Conservation (phyloP, 2,888 invertebrate species). For the Drosophila setosimentum region DNA sequence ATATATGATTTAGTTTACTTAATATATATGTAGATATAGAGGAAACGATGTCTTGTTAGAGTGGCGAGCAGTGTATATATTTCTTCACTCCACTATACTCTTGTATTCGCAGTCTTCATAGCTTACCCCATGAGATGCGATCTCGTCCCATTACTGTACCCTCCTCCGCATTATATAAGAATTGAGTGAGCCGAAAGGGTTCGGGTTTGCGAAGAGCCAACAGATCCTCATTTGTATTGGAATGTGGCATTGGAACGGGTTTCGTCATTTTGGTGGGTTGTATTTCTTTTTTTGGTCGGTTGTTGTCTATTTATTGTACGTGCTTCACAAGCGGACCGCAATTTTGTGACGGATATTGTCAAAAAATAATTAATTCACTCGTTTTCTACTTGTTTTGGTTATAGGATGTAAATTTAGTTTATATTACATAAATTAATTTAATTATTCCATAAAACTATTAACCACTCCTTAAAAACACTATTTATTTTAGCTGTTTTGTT, state of each 20-base stretch:
- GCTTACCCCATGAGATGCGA: constrained; percentile 89
- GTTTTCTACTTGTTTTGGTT: constrained; percentile 1
- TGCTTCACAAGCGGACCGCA: constrained; percentile 32
- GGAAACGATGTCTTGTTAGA: not conserved
- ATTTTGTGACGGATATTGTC: not conserved
- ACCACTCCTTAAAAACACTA: not conserved
- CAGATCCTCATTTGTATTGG: constrained; percentile 79
- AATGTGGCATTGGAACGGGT: constrained; percentile 68
- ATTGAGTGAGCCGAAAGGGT: constrained; percentile 80
- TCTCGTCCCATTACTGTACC: constrained; percentile 88
- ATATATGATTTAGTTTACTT: not conserved
- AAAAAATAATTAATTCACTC: constrained; percentile 5
- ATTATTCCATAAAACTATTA: not conserved
- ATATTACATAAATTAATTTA: not conserved
- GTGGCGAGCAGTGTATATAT: not conserved
- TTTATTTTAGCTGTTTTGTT: not conserved
- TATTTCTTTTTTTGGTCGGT: constrained; percentile 12
- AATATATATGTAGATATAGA: not conserved
- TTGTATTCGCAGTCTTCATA: not conserved
- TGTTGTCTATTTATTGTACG: constrained; percentile 7
- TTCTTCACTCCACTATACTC: not conserved
- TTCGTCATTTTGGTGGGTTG: constrained; percentile 82
- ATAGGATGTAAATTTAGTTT: not conserved
- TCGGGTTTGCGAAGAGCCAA: constrained; percentile 78
- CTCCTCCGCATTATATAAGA: constrained; percentile 87